A percentile compares a stretch with the other conserved stretches of the same genome.
phyloP scores from a whole-genome alignment of 2,797 vertebrate species.

The Parotocinclus haroldoi region DNA sequence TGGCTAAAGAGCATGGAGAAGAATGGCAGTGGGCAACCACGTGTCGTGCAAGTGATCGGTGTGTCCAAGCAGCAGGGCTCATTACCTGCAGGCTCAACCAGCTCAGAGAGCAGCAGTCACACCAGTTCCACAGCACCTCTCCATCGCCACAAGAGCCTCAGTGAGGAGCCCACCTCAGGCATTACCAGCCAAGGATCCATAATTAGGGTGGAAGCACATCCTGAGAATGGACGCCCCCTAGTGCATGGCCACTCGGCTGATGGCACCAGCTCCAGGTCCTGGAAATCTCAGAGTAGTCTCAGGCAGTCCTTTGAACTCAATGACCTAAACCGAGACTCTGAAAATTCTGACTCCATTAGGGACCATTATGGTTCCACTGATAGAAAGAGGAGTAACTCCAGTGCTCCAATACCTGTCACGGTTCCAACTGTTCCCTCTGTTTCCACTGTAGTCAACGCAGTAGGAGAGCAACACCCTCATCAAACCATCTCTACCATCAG shows the following conservation, averaged over 20 bases:
- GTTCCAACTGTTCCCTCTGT: constrained; percentile 60
- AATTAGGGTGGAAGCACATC: constrained; percentile 90
- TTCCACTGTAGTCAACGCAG: constrained; percentile 52
- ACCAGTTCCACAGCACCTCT: constrained; percentile 67
- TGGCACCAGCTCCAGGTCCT: constrained; percentile 91
- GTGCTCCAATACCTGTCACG: constrained; percentile 53
- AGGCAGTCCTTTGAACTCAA: constrained; percentile 92
- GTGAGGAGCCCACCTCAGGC: constrained; percentile 71
- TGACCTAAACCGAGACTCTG: constrained; percentile 90
- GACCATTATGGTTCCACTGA: constrained; percentile 83
- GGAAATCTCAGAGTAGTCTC: constrained; percentile 84
- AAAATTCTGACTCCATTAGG: constrained; percentile 84
- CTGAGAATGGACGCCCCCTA: constrained; percentile 81
- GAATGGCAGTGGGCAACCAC: constrained; percentile 79
- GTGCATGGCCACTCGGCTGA: constrained; percentile 88
- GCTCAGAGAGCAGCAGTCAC: constrained; percentile 83
- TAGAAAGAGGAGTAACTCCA: constrained; percentile 77
- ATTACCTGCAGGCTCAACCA: constrained; percentile 88
- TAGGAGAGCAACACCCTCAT: constrained; percentile 58
- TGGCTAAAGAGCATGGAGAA: constrained; percentile 93
- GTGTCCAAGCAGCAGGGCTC: constrained; percentile 97
- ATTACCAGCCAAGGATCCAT: constrained; percentile 64
- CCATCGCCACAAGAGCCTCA: constrained; percentile 76
- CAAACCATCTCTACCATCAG: constrained; percentile 88
- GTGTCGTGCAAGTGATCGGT: constrained; percentile 94